Percentiles rank a stretch among this genome's conserved stretches.
phyloP scores from a whole-genome alignment of 2,888 invertebrate genomes.

The Trachelus tabidus region DNA sequence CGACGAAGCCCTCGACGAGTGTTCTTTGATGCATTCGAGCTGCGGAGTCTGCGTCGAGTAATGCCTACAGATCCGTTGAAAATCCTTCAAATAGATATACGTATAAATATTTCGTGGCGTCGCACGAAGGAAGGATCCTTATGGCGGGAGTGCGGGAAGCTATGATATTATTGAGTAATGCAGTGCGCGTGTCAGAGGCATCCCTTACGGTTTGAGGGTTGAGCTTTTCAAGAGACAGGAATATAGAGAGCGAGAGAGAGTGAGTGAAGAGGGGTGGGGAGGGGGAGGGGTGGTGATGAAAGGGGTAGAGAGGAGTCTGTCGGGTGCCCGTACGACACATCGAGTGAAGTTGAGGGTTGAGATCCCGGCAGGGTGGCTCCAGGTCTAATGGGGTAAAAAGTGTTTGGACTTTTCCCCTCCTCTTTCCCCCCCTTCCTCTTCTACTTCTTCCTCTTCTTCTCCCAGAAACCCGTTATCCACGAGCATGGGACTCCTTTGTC shows the following conservation, averaged over 20 bases:
- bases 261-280: not conserved
- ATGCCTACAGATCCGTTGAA: too few species aligned
- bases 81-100: constrained; percentile 7
- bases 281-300: not conserved
- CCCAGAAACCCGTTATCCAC: not conserved
- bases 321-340: not conserved
- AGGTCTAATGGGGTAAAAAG: constrained; percentile 20
- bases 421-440: not conserved
- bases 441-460: not conserved
- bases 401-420: constrained; percentile 22
- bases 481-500: not conserved
- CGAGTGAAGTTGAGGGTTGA: not conserved
- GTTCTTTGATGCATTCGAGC: too few species aligned
- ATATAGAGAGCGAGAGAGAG: constrained; percentile 1
- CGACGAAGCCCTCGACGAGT: too few species aligned
- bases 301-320: not conserved
- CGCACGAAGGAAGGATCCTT: constrained; percentile 21
- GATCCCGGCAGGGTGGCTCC: constrained; percentile 19
- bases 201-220: constrained; percentile 30
- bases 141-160: constrained; percentile 13
- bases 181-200: constrained; percentile 37
- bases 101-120: constrained; percentile 21
- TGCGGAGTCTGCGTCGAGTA: too few species aligned
- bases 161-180: constrained; percentile 37
- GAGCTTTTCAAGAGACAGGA: constrained; percentile 27